phyloP scores from a whole-genome alignment of 2,888 invertebrate species.

The Caenorhabditis angaria region DNA sequence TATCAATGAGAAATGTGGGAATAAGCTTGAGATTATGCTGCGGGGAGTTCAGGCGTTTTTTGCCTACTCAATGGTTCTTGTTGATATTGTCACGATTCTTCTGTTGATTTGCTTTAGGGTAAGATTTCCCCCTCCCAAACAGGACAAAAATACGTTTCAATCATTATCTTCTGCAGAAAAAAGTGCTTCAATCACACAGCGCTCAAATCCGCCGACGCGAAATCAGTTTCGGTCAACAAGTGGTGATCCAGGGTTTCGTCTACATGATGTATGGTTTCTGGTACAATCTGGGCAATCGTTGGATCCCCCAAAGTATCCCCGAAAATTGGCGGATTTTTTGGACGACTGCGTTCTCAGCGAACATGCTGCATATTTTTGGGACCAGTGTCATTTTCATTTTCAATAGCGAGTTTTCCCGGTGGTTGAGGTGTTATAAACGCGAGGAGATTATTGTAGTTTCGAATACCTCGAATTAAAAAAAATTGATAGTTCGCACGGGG shows the following conservation, averaged over 20 bases:
- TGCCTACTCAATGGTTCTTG: not conserved
- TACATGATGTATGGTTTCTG: slow-evolving; percentile 15
- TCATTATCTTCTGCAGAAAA: slow-evolving; percentile 1
- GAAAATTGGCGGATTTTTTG: slow-evolving; percentile 23
- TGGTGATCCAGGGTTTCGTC: slow-evolving; percentile 20
- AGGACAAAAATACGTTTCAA: not conserved
- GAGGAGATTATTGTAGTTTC: too few relatives aligned
- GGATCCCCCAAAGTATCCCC: slow-evolving; percentile 15
- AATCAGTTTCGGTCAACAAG: slow-evolving; percentile 20
- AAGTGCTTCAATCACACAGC: not conserved
- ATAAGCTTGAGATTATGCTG: not conserved
- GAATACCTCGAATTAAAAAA: too few relatives aligned
- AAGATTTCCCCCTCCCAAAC: not conserved
- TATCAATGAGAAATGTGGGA: not conserved
- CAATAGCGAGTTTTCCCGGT: too few relatives aligned
- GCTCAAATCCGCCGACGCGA: slow-evolving; percentile 8
- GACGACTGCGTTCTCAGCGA: slow-evolving; percentile 22
- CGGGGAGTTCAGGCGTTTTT: slow-evolving; percentile 1
- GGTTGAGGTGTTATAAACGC: too few relatives aligned
- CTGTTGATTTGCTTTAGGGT: slow-evolving; percentile 10
- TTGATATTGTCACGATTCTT: slow-evolving; percentile 13
- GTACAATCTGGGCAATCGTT: slow-evolving; percentile 16
- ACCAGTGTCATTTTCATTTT: too few relatives aligned
- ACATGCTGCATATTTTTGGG: slow-evolving; percentile 27
- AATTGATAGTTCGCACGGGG: too few relatives aligned